Conservation (phyloP, 1,140 invertebrate genomes). For the Mycetomoellerius zeteki region DNA sequence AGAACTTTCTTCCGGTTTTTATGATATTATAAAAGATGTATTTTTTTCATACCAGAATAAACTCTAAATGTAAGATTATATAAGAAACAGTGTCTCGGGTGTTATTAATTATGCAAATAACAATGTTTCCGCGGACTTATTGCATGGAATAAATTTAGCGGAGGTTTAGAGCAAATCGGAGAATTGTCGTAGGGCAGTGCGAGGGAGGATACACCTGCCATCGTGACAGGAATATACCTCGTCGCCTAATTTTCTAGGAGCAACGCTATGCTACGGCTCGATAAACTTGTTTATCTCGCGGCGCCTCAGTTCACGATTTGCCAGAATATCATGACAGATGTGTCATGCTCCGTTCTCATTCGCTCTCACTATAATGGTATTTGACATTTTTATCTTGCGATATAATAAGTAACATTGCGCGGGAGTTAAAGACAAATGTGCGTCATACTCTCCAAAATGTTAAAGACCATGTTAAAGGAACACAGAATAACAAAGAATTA, state of each 20-base stretch:
- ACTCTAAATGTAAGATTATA: background rate
- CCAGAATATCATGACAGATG: constrained; percentile 39
- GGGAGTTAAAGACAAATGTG: constrained; percentile 3
- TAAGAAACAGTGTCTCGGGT: too few species aligned
- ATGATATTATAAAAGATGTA: background rate
- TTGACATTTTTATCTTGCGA: constrained; percentile 42
- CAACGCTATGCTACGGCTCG: constrained; percentile 44
- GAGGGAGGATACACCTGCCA: constrained; percentile 53
- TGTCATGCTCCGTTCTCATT: constrained; percentile 19
- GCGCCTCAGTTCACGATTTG: constrained; percentile 39
- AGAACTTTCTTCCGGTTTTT: background rate
- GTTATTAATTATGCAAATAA: background rate
- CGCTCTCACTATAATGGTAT: background rate
- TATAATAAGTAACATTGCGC: constrained; percentile 45
- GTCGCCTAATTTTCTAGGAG: constrained; percentile 63
- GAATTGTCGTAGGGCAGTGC: constrained; percentile 28
- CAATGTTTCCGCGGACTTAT: background rate
- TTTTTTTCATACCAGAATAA: too few species aligned
- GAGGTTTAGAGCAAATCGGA: constrained; percentile 1
- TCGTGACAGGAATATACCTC: constrained; percentile 52
- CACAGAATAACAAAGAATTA: constrained; percentile 47
- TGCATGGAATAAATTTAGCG: background rate
- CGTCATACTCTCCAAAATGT: background rate
- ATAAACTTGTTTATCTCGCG: constrained; percentile 66
- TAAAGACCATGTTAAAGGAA: constrained; percentile 29